phyloP scores from a whole-genome alignment of 1,140 invertebrate species.

The Drosophila repletoides region DNA sequence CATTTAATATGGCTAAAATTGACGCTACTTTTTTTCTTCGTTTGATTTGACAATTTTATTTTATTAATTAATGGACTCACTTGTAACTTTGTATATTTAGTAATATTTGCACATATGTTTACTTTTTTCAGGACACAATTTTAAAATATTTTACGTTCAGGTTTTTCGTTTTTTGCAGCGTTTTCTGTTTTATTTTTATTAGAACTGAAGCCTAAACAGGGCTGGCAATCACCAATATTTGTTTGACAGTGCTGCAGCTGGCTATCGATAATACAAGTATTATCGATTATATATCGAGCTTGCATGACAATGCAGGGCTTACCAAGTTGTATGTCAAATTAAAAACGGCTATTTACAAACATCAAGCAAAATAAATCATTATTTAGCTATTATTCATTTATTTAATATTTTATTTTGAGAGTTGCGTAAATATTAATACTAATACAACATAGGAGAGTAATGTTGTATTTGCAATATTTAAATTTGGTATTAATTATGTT shows the following conservation, averaged over 20 bases:
- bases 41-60: not conserved
- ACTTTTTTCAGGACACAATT: too few species aligned
- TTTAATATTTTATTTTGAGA: too few species aligned
- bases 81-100: not conserved
- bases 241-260: conserved; percentile 6
- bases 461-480: too few species aligned
- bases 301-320: not conserved
- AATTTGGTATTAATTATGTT: too few species aligned
- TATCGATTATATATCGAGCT: not conserved
- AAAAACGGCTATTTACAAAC: too few species aligned
- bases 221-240: conserved; percentile 29
- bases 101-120: too few species aligned
- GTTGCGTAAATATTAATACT: too few species aligned
- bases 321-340: not conserved
- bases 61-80: conserved; percentile 13
- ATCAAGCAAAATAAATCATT: too few species aligned
- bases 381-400: too few species aligned
- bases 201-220: conserved; percentile 29
- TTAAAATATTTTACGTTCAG: conserved; percentile 1
- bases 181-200: conserved; percentile 33
- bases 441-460: too few species aligned
- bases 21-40: not conserved
- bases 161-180: conserved; percentile 6
- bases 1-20: not conserved
- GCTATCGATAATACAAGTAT: not conserved